Base-by-base conservation (phyloP, 2,888 invertebrate genomes). In the Bhutanitis thaidina region DNA sequence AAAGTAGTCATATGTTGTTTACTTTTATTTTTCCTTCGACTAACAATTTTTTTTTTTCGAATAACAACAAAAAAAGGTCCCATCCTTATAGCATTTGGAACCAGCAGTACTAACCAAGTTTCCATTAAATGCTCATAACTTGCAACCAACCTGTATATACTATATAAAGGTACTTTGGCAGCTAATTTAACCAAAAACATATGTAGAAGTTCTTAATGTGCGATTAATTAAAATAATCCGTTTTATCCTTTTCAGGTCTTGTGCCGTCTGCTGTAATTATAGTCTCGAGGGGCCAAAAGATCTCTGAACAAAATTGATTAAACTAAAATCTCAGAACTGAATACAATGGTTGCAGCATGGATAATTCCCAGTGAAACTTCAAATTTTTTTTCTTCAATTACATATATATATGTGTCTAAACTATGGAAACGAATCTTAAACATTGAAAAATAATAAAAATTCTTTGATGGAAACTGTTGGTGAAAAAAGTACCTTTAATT, bases 211-310 rank as follows among this genome's bases (percentile, higher is more conserved):
- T n/a, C n/a, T n/a, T n/a, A n/a, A n/a, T n/a, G n/a, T n/a, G n/a
- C n/a, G n/a, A n/a, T n/a, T n/a, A 20, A 20, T 20, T 5, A 3
- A 20, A 20, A 20, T 20, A 20, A 20, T 3, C 20, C 5, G 5
- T 5, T 20, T 20, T 2, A 3, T 20, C 20, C 20, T 61, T 91
- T 91, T 38, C 87, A 93, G 96, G 96, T 71, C 82, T 97, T 69
- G 95, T 95, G 43, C 97, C 97, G 20, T 94, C 95, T 32, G 96
- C 96, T 45, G 96, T 96, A 32, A 87, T 96, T 43, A 95, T 95
- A 66, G 93, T 96, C 36, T 93, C 94, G 51, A 93, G 91, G 77
- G 83, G 91, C 25, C 13, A 25, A 40, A 55, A 58, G 49, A 38
- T 41, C n/a, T 43, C 36, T 14, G 4, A 37, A 40, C 7, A 25